Evolutionary conservation across 2,113 vertebrate genomes (phyloP).

Genomic region (Amphilophus citrinellus): DNA sequence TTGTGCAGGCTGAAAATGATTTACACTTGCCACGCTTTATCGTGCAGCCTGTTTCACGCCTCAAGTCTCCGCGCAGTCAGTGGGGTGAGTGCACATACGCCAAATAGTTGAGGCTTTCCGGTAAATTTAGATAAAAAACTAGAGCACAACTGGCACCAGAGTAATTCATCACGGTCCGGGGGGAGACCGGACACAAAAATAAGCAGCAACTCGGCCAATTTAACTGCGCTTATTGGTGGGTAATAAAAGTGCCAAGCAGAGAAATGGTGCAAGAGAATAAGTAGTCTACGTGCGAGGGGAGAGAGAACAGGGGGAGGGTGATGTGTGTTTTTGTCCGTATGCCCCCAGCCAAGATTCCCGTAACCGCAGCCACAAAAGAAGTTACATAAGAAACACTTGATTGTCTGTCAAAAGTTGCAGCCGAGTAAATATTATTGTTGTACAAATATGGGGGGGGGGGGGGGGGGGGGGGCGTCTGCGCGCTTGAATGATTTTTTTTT

Average conservation of each 20-base stretch:
- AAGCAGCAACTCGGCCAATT: slow-evolving; percentile 58
- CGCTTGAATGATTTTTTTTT: not conserved
- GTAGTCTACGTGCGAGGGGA: slow-evolving; percentile 23
- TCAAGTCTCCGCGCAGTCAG: slow-evolving; percentile 40
- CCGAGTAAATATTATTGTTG: slow-evolving; percentile 38
- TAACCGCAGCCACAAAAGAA: slow-evolving; percentile 62
- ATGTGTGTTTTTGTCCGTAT: slow-evolving; percentile 56
- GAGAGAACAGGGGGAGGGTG: not conserved
- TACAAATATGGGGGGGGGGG: not conserved
- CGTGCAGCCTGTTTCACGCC: slow-evolving; percentile 43
- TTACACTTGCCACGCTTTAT: slow-evolving; percentile 65
- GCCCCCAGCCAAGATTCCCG: slow-evolving; percentile 65
- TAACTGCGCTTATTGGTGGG: slow-evolving; percentile 62
- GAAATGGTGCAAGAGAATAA: slow-evolving; percentile 39
- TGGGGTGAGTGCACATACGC: slow-evolving; percentile 49
- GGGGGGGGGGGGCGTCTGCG: not conserved
- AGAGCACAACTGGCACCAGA: slow-evolving; percentile 74
- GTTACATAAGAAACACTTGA: slow-evolving; percentile 62
- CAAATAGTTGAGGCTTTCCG: slow-evolving; percentile 78
- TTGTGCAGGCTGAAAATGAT: slow-evolving; percentile 45
- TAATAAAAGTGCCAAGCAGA: slow-evolving; percentile 64
- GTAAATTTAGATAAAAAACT: slow-evolving; percentile 78
- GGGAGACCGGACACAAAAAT: slow-evolving; percentile 41
- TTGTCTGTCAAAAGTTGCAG: slow-evolving; percentile 37
- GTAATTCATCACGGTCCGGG: slow-evolving; percentile 70